These are phyloP conservation scores for Magallana nippona DNA, from an alignment of 2,888 invertebrate genomes.

Conservation along the genomic window DNA sequence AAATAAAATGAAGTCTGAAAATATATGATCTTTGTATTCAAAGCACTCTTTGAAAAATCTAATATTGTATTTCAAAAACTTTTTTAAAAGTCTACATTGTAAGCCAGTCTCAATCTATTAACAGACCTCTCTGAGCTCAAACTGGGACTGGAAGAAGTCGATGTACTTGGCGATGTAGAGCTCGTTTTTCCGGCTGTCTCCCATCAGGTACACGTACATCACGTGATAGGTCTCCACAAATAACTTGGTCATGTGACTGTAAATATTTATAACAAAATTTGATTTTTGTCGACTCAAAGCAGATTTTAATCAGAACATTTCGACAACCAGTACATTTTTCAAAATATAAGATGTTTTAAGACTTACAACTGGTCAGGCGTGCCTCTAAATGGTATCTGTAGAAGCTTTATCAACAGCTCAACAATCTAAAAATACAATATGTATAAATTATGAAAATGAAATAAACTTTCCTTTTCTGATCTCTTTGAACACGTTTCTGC, in stretches of 20 bases:
- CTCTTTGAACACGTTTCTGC: not conserved
- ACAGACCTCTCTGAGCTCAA: constrained; percentile 62
- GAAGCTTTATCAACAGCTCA: constrained; percentile 71
- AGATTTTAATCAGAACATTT: no score
- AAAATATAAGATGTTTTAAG: no score
- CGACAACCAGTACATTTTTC: no score
- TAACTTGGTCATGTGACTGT: constrained; percentile 66
- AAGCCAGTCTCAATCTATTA: not conserved
- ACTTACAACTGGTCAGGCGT: constrained; percentile 65
- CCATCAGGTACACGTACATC: constrained; percentile 72
- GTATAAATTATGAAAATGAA: not conserved
- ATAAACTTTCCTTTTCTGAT: not conserved
- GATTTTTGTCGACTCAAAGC: no score
- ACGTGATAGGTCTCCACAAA: constrained; percentile 71
- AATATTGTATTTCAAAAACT: no score
- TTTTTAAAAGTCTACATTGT: no score
- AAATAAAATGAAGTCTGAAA: no score
- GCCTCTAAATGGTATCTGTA: constrained; percentile 68
- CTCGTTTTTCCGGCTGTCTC: constrained; percentile 76
- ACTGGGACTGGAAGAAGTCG: constrained; percentile 74
- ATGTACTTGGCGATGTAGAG: constrained; percentile 77
- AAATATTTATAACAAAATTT: no score
- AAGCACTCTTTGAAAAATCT: not conserved
- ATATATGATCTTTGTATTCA: no score
- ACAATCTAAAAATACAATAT: constrained; percentile 66